Conservation (phyloP, 2,888 invertebrate genomes). For the Ceriagrion tenellum region DNA sequence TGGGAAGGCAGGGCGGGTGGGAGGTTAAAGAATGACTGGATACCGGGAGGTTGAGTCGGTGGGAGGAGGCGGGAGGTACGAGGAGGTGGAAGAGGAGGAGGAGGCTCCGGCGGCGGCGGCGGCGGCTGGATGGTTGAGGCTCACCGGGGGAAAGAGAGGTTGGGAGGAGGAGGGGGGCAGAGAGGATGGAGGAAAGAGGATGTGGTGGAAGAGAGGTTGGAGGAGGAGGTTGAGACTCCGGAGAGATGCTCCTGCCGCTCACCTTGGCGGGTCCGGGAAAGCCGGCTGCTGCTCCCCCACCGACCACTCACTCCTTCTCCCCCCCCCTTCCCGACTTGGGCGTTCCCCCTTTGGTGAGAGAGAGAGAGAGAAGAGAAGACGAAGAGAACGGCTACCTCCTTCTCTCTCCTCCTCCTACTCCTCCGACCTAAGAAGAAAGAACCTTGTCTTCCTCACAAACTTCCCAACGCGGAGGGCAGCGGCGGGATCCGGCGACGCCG, state of each 20-base stretch:
- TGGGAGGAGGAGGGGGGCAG: neutral
- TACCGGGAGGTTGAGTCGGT: neutral
- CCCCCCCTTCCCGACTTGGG: neutral
- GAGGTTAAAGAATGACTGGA: slow-evolving; percentile 58
- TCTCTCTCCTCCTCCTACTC: neutral
- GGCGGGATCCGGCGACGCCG: neutral
- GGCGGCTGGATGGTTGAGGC: neutral
- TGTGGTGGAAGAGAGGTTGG: neutral
- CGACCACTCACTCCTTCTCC: neutral
- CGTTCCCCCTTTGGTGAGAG: neutral
- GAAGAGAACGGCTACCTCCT: slow-evolving; percentile 16
- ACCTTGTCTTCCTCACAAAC: slow-evolving; percentile 31
- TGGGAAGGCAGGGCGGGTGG: neutral
- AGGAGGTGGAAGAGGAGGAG: neutral
- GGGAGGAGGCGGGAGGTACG: neutral
- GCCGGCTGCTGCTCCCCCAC: slow-evolving; percentile 54
- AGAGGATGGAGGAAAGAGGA: neutral
- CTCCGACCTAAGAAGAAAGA: slow-evolving; percentile 11
- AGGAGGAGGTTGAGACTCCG: neutral
- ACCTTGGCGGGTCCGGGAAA: slow-evolving; percentile 64
- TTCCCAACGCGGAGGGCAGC: neutral
- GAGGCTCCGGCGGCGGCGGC: neutral
- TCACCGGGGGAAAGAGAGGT: neutral
- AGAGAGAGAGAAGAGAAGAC: neutral
- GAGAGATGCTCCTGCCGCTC: slow-evolving; percentile 61